These are phyloP conservation scores for Pomacea canaliculata DNA, from an alignment of 2,888 invertebrate species.

Conservation along the genomic window DNA sequence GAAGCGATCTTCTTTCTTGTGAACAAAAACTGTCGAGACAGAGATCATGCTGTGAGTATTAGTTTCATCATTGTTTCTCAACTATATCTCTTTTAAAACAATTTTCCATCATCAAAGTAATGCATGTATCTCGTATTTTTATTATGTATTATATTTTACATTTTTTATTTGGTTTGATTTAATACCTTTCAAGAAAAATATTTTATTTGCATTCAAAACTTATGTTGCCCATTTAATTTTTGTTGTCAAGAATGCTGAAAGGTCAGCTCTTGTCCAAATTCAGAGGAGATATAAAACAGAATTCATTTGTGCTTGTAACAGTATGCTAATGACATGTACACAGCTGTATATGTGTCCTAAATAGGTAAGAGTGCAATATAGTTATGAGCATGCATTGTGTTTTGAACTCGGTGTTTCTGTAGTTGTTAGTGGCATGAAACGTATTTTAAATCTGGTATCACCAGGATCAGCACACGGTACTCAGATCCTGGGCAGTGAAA, in stretches of 20 bases:
- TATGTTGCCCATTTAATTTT: background rate
- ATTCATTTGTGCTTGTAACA: too few relatives aligned
- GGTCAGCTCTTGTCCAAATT: too few relatives aligned
- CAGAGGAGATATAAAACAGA: too few relatives aligned
- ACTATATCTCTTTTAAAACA: background rate
- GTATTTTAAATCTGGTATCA: background rate
- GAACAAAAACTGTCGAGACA: slow-evolving; percentile 94
- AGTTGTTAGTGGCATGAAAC: background rate
- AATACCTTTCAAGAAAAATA: too few relatives aligned
- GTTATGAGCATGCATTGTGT: too few relatives aligned
- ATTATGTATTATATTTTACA: background rate
- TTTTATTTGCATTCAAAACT: background rate
- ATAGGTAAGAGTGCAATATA: too few relatives aligned
- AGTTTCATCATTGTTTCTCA: background rate
- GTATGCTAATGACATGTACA: too few relatives aligned
- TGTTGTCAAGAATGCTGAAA: too few relatives aligned
- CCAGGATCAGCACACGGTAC: slow-evolving; percentile 81
- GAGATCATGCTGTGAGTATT: slow-evolving; percentile 86
- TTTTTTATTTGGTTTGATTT: background rate
- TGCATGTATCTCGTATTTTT: background rate
- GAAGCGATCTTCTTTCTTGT: slow-evolving; percentile 97
- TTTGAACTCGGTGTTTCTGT: too few relatives aligned
- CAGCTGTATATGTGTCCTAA: too few relatives aligned
- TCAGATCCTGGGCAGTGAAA: slow-evolving; percentile 96
- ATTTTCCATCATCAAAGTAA: too few relatives aligned